Base-by-base conservation (phyloP, 2,113 vertebrate genomes). In the Rhinolophus ferrumequinum region DNA sequence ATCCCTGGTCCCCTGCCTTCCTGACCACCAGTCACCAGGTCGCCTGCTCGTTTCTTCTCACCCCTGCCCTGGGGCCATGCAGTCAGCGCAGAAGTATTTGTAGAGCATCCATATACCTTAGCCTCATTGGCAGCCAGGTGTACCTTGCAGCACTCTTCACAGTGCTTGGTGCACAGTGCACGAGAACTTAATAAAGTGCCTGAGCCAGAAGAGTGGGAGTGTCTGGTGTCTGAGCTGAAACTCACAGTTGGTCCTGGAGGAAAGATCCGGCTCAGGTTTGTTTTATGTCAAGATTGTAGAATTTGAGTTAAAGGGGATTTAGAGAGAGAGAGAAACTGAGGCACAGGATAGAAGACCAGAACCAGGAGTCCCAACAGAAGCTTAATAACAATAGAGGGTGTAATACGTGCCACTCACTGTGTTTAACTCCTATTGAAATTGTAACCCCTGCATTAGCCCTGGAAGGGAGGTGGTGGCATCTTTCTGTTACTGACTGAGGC, bases 251-350 rank as follows among this genome's bases (percentile, higher is more conserved):
- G 18, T 75, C 88, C 21, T 22, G 24, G 67, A 77, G 28, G 52
- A 33, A 77, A 86, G 80, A 73, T 80, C 16, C 44, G 13, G 24
- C 44, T 76, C 52, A 69, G 62, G 18, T 73, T 86, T 54, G 35
- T 82, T 73, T 90, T 79, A 64, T 28, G 38, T 79, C n/a, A 72
- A 54, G 44, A 80, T 18, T 13, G 6, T 14, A 81, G 86, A 62
- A 76, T 76, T 81, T n/a, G 56, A 87, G 5, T 35, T 87, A 58
- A 26, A 62, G 28, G 47, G 52, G 22, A 47, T 80, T 62, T 85
- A 50, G 47, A 66, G 50, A 86, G 47, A 86, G 47, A 47, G 79
- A 83, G 28, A 87, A 82, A 69, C 66, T 24, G 86, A 94, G 88
- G 64, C 33, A 67, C 2, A 50, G 77, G 60, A 8, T 8, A 58